A percentile compares a stretch with the other conserved stretches of the same genome.
These are phyloP conservation scores for Serrognathus titanus DNA, from an alignment of 2,888 invertebrate species.

Conservation along the genomic window DNA sequence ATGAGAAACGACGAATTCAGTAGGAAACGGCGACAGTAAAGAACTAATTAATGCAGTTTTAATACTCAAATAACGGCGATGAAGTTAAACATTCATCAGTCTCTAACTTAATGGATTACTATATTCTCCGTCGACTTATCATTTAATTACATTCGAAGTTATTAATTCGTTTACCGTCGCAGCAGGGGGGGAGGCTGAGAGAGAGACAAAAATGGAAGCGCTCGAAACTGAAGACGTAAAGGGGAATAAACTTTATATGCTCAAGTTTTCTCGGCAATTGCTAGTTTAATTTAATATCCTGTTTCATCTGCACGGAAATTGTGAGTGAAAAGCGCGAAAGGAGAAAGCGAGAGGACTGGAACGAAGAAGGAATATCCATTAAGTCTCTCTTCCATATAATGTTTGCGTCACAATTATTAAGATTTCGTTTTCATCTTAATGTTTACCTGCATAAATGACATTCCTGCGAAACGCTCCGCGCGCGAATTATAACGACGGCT, in stretches of 20 bases:
- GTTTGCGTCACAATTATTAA: constrained; percentile 47
- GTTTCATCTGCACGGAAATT: constrained; percentile 27
- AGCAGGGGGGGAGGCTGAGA: constrained; percentile 2
- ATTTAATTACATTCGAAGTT: constrained; percentile 42
- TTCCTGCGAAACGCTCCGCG: constrained; percentile 32
- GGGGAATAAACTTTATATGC: constrained; percentile 32
- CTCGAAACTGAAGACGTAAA: constrained; percentile 17
- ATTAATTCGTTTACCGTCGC: constrained; percentile 37
- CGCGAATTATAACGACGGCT: constrained; percentile 36
- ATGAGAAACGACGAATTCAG: too few relatives aligned
- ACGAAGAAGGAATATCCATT: constrained; percentile 30
- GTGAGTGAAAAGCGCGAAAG: constrained; percentile 22
- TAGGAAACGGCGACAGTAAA: not conserved
- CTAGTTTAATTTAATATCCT: constrained; percentile 40
- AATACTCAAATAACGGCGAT: constrained; percentile 44
- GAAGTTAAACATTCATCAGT: constrained; percentile 45
- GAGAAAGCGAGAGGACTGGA: constrained; percentile 22
- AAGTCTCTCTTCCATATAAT: constrained; percentile 33
- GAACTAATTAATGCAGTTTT: constrained; percentile 43
- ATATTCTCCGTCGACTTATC: constrained; percentile 37
- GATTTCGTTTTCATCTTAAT: constrained; percentile 46
- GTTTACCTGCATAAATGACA: constrained; percentile 41
- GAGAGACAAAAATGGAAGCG: constrained; percentile 6
- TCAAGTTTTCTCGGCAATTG: constrained; percentile 35
- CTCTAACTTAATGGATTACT: constrained; percentile 36